Evolutionary conservation across 2,113 vertebrate species (phyloP), one percentile per base, ranked within the genome.

Genomic region (Melanocharis versteri): DNA sequence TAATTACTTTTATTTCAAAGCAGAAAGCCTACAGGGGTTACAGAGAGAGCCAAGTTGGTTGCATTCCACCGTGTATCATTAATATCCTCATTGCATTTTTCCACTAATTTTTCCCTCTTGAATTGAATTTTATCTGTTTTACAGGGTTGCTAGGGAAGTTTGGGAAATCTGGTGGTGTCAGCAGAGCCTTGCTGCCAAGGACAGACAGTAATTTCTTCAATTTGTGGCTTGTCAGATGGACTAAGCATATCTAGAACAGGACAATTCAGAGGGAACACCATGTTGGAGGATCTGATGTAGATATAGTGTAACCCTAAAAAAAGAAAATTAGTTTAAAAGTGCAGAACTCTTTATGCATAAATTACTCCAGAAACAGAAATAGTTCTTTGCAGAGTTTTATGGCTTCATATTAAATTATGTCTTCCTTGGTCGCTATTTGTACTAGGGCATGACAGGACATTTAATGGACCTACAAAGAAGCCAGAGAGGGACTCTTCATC

Each of bases 1-100:
- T 87, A 84, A 71, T 75, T 66, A 91, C 33, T 87, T 78, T 64
- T 76, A 78, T 85, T 90, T 87, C 78, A 94, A 87, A 94, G 54
- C 54, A 88, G 66, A 72, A 91, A 88, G 40, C 24, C 70, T 83
- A 48, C 48, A 75, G 53, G 66, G 13, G 7, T 83, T 91, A 71
- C 9, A 50, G 39, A 73, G 17, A 56, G 5, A 68, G 28, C 17
- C 27, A 68, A 82, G 31, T 30, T 87, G 35, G 30, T 84, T 79
- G 22, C 23, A 45, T 93, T 91, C 37, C 16, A 66, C 72, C 0
- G 1, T 39, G 14, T 35, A 61, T 77, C 10, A 0, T 83, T 86
- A 92, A 79, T 80, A 77, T 16, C 28, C 27, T 65, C 9, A 27
- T 3, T 91, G 62, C 33, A 16, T 62, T 70, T 91, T 89, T 24